Conservation (phyloP, 2,113 vertebrate genomes). For the Oreochromis spilurus region DNA sequence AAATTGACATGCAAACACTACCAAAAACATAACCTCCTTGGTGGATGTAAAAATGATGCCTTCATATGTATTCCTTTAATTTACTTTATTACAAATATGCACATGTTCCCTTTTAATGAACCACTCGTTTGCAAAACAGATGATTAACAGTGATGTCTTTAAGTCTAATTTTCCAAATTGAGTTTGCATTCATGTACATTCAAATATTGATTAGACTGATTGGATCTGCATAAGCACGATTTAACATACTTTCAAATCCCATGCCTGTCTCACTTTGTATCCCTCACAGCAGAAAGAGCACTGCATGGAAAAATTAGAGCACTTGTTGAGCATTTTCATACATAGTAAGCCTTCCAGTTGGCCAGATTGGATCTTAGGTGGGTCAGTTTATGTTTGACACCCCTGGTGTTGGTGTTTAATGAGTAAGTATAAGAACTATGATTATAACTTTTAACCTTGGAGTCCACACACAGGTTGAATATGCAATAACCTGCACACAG, state of each 20-base stretch:
- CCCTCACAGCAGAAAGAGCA: not conserved
- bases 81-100: not conserved
- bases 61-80: not conserved
- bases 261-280: not conserved
- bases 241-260: not conserved
- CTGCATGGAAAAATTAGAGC: accelerated
- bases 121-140: not conserved
- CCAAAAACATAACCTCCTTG: not conserved
- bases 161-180: not conserved
- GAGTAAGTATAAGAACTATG: not conserved
- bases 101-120: not conserved
- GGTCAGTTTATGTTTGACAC: not conserved
- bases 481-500: not conserved
- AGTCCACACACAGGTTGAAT: not conserved
- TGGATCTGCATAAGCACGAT: accelerated
- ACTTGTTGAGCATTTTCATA: not conserved
- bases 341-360: not conserved
- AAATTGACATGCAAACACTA: not conserved
- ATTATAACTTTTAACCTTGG: not conserved
- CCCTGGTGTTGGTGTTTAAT: not conserved
- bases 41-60: accelerated
- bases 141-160: not conserved
- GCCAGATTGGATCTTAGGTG: not conserved
- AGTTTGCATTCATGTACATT: not conserved
- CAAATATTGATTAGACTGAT: not conserved